Evolutionary conservation across 2,797 vertebrate genomes (phyloP), one percentile per base, ranked within the genome.

Genomic region (Orientallactaga sibirica): DNA sequence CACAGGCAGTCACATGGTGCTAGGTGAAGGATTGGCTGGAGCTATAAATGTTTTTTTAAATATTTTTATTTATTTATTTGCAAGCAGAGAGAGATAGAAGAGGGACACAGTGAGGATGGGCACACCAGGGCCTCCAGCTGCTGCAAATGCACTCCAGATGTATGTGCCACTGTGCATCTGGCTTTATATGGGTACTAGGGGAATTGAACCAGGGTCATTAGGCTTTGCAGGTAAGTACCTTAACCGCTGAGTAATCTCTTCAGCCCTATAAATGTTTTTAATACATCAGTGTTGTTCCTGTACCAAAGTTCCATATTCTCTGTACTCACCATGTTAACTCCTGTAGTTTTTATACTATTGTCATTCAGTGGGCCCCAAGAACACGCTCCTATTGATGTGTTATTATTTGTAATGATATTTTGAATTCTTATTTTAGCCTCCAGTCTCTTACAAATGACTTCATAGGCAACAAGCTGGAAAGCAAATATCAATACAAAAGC

Each of bases 381-480:
- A 16, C 87, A 33, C 27, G n/a, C 12, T 96, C n/a, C 18, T n/a
- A 29, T 83, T 90, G 5, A 78, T 66, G 19, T 33, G 19, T 29
- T 48, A 37, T 10, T 71, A 88, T 77, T 88, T 94, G 94, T 58
- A 58, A 24, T 88, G 64, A 85, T 81, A 76, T 62, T 90, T 80
- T 66, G 16, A 43, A 81, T 75, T 80, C 94, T 93, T 86, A 84
- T 75, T 76, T 90, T 62, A 95, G 33, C 7, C 10, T 48, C 92
- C 16, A 48, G 37, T 91, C 52, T 93, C 29, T 84, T 93, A 78
- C 37, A 92, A 80, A 82, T 64, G 5, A 86, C 83, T 82, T 85
- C 20, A 90, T 55, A n/a, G 79, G 14, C 15, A 80, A 79, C 43
- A 20, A 29, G 0, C 81, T 76, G 7, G 85, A 84, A 70, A 87